Evolutionary conservation across 2,113 vertebrate species (phyloP).

Genomic region (Nothoprocta perdicaria): DNA sequence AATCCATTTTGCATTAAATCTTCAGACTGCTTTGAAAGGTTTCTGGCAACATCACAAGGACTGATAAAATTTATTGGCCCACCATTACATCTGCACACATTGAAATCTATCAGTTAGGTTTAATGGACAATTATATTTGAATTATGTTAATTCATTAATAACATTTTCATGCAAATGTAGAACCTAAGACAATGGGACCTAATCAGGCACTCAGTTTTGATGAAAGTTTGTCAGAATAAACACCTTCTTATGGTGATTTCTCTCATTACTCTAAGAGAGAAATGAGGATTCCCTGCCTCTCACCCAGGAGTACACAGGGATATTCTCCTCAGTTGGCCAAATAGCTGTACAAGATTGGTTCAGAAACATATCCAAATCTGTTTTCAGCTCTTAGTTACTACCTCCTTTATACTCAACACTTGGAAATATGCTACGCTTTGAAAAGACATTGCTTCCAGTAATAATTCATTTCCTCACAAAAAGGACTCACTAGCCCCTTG

Average conservation of each 20-base stretch:
- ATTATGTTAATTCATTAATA: background rate
- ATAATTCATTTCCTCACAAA: background rate
- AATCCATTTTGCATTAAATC: background rate
- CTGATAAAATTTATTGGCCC: background rate
- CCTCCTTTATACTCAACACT: background rate
- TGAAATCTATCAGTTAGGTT: background rate
- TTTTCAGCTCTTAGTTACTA: background rate
- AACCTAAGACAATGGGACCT: background rate
- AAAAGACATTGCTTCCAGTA: background rate
- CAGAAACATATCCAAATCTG: background rate
- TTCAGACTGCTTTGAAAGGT: background rate
- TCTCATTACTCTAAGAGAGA: background rate
- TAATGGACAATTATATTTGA: background rate
- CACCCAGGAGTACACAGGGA: background rate
- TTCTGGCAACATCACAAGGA: background rate
- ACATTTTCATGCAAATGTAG: background rate
- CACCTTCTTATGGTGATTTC: accelerated
- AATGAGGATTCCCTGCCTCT: background rate
- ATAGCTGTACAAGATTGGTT: background rate
- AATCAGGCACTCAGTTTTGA: background rate
- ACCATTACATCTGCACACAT: background rate
- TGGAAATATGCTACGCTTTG: background rate
- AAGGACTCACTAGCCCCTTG: accelerated
- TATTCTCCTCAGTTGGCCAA: background rate
- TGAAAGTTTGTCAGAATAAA: background rate